These are phyloP conservation scores for Melanotaenia duboulayi DNA, from an alignment of 2,113 vertebrate species.

Conservation along the genomic window DNA sequence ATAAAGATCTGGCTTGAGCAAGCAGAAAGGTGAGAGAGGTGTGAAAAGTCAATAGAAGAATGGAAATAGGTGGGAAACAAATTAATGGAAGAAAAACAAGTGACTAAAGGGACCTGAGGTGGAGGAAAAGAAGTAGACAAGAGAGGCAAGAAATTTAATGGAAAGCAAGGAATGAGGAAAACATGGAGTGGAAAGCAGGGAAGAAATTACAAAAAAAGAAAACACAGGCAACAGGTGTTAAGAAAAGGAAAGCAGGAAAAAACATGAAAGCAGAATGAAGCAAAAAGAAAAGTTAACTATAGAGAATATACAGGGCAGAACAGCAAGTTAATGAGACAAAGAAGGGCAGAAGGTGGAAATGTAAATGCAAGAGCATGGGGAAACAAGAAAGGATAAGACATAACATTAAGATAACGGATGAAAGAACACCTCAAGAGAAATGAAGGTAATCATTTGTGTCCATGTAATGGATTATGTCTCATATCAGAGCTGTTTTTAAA, in stretches of 20 bases:
- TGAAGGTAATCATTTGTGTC: not conserved
- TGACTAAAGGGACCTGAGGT: not conserved
- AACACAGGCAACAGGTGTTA: not conserved
- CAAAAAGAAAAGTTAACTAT: not conserved
- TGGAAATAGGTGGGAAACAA: not conserved
- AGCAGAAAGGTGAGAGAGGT: too few relatives aligned
- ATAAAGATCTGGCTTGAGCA: too few relatives aligned
- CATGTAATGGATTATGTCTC: not conserved
- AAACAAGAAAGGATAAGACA: slow-evolving; percentile 1
- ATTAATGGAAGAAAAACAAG: not conserved
- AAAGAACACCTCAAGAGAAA: not conserved
- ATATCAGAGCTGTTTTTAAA: not conserved
- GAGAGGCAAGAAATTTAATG: too few relatives aligned
- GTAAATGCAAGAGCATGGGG: slow-evolving; percentile 3
- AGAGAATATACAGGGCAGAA: not conserved
- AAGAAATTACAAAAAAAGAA: not conserved
- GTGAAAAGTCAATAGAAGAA: too few relatives aligned
- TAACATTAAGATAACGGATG: slow-evolving; percentile 11
- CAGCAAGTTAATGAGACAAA: slow-evolving; percentile 36
- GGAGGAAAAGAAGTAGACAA: not conserved
- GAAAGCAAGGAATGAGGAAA: too few relatives aligned
- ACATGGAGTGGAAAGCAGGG: too few relatives aligned
- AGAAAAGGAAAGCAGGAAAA: not conserved
- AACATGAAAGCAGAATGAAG: not conserved
- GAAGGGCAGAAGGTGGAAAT: slow-evolving; percentile 8